phyloP scores from a whole-genome alignment of 23 tunicate species.

The Ciona savignyi region DNA sequence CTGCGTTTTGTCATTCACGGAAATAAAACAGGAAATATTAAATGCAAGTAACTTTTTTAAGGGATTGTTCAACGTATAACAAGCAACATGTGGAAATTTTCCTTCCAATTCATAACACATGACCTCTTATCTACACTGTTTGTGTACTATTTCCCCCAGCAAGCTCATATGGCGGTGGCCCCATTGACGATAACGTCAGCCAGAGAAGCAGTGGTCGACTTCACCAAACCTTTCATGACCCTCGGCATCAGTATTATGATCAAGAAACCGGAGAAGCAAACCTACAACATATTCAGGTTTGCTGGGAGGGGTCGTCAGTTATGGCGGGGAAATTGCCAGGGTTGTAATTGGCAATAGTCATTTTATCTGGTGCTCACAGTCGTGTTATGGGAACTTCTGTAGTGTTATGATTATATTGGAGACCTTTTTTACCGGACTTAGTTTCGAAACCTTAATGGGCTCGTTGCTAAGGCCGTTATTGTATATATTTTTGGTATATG shows the following conservation, averaged over 20 bases:
- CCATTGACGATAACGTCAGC: slow-evolving; percentile 57
- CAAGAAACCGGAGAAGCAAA: slow-evolving; percentile 48
- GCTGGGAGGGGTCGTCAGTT: no score
- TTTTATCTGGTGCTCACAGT: background rate
- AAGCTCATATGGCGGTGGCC: slow-evolving; percentile 66
- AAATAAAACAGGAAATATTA: no score
- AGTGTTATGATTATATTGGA: background rate
- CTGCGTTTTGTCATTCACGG: no score
- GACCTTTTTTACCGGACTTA: no score
- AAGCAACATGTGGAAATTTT: no score
- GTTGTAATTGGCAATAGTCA: background rate
- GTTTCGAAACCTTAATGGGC: no score
- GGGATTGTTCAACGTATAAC: no score
- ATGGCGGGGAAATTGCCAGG: background rate
- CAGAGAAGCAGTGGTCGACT: slow-evolving; percentile 51
- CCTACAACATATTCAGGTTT: slow-evolving; percentile 38
- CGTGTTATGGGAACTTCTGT: no score
- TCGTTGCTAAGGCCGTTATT: no score
- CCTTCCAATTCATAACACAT: slow-evolving; percentile 33
- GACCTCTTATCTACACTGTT: slow-evolving; percentile 40
- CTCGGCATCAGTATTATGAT: slow-evolving; percentile 66
- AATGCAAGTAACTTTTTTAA: no score
- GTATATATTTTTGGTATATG: no score
- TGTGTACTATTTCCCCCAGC: slow-evolving; percentile 11
- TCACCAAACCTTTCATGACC: slow-evolving; percentile 65